Base-by-base conservation (phyloP, 64 coral and sea anemone genomes). In the Pocillopora verrucosa region DNA sequence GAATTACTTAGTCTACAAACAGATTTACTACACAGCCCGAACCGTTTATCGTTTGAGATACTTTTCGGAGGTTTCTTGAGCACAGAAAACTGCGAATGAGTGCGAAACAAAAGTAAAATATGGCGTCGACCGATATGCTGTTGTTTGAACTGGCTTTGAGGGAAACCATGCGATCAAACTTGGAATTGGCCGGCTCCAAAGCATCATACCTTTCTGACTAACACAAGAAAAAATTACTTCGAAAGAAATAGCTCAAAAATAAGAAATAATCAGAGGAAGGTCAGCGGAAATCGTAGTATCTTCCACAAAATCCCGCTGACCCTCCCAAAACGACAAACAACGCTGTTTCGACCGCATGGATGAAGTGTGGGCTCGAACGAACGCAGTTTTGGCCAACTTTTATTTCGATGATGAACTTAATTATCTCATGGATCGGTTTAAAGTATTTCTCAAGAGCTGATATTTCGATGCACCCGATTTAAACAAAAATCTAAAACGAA, bases 231-330 rank as follows among this genome's bases (percentile, higher is more conserved):
- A 41, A 61, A 84, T 41, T 84, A 68, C 20, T 19, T 36, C 14
- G 1, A 69, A 11, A 36, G 61, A 84, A 84, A 51, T 11, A 6
- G 35, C 68, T 14, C 38, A 84, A 69, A 30, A 37, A 7, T 51
- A 36, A 68, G 62, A 68, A 84, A 41, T 84, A 19, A 68, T 38
- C n/a, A 4, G 7, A 51, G 64, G 81, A 84, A 68, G 81, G 81
- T 84, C 81, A 84, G 81, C 81, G 81, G 81, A 84, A 84, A 84
- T 84, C 81, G 81, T 64, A 84, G 63, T 70, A 69, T 84, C 80
- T 82, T 82, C 81, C 63, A 84, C 81, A 84, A 65, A 84, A 84
- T 84, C 81, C 81, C 81, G 81, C 81, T 84, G 81, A 84, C 81
- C 81, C 62, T 84, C 81, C 81, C 81, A 69, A 84, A 38, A 51